Evolutionary conservation across 1,140 invertebrate genomes (phyloP), one percentile per base, ranked within the genome.

Genomic region (Hypsibius dujardini): DNA sequence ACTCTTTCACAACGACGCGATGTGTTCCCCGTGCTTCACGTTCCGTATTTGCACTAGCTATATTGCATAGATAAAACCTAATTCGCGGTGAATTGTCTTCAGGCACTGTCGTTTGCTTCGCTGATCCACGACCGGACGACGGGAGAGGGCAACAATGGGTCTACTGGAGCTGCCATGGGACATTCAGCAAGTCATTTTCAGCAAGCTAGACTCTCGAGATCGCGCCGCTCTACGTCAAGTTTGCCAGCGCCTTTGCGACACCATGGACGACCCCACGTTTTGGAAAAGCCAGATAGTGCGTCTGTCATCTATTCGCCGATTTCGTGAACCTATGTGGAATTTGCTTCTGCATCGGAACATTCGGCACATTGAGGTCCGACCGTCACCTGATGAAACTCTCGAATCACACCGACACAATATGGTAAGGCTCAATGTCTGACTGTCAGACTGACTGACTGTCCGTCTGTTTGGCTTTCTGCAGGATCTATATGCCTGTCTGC

Each of bases 131-230:
- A n/a, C n/a, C n/a, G n/a, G n/a, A n/a, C n/a, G n/a, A n/a, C n/a
- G n/a, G n/a, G n/a, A n/a, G n/a, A n/a, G n/a, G n/a, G n/a, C n/a
- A n/a, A n/a, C n/a, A n/a, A n/a, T n/a, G n/a, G n/a, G n/a, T n/a
- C n/a, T n/a, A n/a, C n/a, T n/a, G n/a, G 7, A 14, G 12, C 42
- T 67, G 62, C 62, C 62, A 67, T 67, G 62, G 62, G 62, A 67
- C 3, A 42, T 67, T 3, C 62, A 67, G 42, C 7, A 7, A 12
- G 42, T 14, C 45, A 67, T 67, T 14, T 67, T 67, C 62, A 7
- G 3, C 7, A 12, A 42, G 7, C 42, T 67, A 42, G 62, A 67
- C 42, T 42, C 62, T 3, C 3, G 3, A 42, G 42, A 42, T 42
- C 62, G 62, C 62, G 62, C 62, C 42, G 12, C 62, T 67, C 62